These are phyloP conservation scores for Halictus ligatus DNA, from an alignment of 2,888 invertebrate species.

Conservation along the genomic window DNA sequence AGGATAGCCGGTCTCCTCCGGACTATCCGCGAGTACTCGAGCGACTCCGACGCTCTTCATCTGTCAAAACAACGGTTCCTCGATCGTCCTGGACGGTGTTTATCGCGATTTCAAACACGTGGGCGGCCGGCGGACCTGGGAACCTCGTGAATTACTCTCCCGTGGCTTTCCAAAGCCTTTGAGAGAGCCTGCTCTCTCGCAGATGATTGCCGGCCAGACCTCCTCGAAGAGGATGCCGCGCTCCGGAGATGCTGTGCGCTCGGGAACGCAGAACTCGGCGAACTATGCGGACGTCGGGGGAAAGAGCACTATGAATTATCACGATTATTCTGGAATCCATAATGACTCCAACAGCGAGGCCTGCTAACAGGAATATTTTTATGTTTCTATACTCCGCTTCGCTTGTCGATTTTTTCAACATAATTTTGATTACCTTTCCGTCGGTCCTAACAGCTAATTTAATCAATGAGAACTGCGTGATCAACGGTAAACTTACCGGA, in stretches of 20 bases:
- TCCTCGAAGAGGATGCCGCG: neutral
- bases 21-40: neutral
- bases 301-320: neutral
- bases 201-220: neutral
- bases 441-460: too few species aligned
- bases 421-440: too few species aligned
- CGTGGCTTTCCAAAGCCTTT: neutral
- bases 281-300: neutral
- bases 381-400: too few species aligned
- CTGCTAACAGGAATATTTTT: too few species aligned
- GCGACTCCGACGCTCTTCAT: constrained; percentile 72
- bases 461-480: too few species aligned
- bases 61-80: constrained; percentile 81
- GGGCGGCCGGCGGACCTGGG: constrained; percentile 54
- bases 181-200: neutral
- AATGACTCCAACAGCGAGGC: too few species aligned
- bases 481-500: too few species aligned
- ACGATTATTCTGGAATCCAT: neutral
- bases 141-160: constrained; percentile 32
- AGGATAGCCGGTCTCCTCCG: neutral
- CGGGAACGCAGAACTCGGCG: neutral
- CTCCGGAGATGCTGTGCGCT: neutral
- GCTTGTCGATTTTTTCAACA: too few species aligned
- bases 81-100: constrained; percentile 78
- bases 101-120: constrained; percentile 82